phyloP scores from a whole-genome alignment of 2,797 vertebrate genomes.

The Cirrhinus molitorella region DNA sequence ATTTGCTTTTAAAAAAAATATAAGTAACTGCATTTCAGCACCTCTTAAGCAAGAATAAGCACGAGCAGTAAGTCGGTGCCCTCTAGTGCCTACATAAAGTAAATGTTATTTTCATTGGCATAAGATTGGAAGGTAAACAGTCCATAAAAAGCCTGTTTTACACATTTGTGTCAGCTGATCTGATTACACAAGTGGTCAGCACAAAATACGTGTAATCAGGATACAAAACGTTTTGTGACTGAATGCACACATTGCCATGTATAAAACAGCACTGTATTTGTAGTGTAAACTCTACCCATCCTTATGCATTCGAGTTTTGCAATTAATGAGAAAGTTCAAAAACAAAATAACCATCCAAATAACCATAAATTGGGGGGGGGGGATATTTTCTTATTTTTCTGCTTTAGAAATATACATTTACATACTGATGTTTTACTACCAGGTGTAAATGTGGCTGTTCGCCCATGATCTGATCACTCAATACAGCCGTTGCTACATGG shows the following conservation, averaged over 20 bases:
- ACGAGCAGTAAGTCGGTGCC: constrained; percentile 3
- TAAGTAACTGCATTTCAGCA: background rate
- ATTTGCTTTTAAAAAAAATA: background rate
- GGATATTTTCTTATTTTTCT: background rate
- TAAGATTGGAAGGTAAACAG: background rate
- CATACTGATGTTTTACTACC: no score
- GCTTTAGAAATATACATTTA: background rate
- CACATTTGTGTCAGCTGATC: background rate
- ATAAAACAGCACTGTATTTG: background rate
- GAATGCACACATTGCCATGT: background rate
- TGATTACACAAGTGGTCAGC: background rate
- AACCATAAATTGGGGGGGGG: background rate
- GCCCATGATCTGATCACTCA: background rate
- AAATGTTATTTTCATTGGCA: background rate
- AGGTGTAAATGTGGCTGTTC: no score
- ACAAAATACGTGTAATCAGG: background rate
- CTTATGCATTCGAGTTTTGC: background rate
- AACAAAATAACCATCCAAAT: background rate
- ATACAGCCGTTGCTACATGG: no score
- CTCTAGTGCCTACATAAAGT: constrained; percentile 48
- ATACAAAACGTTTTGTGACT: constrained; percentile 1
- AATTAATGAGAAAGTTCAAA: background rate
- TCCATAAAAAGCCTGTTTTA: background rate
- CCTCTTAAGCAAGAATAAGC: background rate
- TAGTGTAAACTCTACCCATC: background rate